Conservation (phyloP, 2,113 vertebrate species). For the Megaceryle torquata region DNA sequence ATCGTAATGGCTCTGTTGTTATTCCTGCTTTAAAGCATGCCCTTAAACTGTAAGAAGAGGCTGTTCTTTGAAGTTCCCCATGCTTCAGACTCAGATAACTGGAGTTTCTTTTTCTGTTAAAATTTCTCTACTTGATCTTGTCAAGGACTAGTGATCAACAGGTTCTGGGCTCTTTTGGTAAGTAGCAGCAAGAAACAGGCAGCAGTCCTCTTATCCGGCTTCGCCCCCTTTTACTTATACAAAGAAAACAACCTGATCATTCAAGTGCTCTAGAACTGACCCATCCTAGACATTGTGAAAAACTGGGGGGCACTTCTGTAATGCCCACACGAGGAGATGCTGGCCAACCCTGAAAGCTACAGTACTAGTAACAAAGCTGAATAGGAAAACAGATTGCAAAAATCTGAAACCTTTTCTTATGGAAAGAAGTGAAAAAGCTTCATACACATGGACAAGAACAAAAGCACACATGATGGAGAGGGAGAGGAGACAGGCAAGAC, state of each 20-base stretch:
- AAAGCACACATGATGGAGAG: background rate
- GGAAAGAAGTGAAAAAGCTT: background rate
- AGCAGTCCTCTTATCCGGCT: background rate
- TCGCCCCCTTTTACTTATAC: background rate
- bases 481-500: background rate
- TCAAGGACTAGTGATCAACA: background rate
- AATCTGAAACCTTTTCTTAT: background rate
- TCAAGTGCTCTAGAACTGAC: background rate
- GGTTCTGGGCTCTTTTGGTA: background rate
- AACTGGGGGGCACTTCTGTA: background rate
- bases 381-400: background rate
- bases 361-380: background rate
- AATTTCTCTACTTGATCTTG: background rate
- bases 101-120: background rate
- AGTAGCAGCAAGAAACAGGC: background rate
- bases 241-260: background rate
- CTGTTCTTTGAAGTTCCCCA: background rate
- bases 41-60: background rate
- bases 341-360: background rate
- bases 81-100: background rate
- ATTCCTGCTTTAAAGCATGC: background rate
- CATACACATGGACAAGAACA: background rate
- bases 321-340: background rate
- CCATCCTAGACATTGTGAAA: background rate
- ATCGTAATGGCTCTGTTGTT: background rate